Evolutionary conservation across 2,797 vertebrate genomes (phyloP).

Genomic region (Cyprinella venusta): DNA sequence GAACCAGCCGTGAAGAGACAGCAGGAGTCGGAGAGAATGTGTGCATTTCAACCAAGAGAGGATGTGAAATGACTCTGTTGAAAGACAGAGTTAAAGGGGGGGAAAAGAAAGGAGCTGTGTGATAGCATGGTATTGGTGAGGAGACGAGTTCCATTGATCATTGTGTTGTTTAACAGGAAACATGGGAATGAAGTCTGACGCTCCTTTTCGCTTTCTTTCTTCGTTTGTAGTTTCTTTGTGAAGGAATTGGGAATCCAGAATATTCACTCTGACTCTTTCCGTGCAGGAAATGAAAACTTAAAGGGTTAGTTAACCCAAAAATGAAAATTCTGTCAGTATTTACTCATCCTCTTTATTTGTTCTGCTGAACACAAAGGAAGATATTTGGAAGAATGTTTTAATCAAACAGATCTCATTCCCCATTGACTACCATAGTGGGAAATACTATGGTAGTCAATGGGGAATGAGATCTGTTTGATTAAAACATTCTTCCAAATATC

Average conservation of each 20-base stretch:
- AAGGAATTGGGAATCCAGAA: background rate
- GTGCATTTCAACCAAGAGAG: slow-evolving; percentile 14
- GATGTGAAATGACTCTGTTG: background rate
- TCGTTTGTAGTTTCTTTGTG: slow-evolving; percentile 20
- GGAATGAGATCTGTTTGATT: too few species aligned
- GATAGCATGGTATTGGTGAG: slow-evolving; percentile 4
- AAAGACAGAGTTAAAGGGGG: background rate
- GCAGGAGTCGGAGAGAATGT: background rate
- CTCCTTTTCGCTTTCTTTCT: slow-evolving; percentile 14
- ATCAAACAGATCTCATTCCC: too few species aligned
- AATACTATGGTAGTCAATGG: too few species aligned
- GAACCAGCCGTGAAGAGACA: background rate
- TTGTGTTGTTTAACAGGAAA: slow-evolving; percentile 41
- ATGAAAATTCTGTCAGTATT: too few species aligned
- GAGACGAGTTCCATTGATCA: slow-evolving; percentile 32
- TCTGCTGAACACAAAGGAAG: too few species aligned
- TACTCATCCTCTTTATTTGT: too few species aligned
- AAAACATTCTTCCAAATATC: too few species aligned
- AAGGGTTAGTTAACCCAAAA: too few species aligned
- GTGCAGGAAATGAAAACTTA: slow-evolving; percentile 22
- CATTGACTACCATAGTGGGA: too few species aligned
- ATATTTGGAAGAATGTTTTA: too few species aligned
- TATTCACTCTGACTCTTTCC: background rate
- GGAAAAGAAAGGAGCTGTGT: background rate
- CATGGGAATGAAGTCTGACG: background rate